Conservation (phyloP, 2,797 vertebrate genomes). For the Gephyroberyx darwinii region DNA sequence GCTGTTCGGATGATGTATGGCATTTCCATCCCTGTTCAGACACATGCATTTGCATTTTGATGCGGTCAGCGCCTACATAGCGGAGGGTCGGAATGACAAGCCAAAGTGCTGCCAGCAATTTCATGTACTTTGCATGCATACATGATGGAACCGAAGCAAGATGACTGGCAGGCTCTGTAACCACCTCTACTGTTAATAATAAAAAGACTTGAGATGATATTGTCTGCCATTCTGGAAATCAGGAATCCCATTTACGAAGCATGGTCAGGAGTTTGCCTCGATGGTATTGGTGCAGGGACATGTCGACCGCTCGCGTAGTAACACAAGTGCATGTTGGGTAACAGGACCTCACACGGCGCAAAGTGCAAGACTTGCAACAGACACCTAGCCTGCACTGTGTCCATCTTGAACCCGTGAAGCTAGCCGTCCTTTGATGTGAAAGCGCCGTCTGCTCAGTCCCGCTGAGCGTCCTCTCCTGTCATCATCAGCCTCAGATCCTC, state of each 20-base stretch:
- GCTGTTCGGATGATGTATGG: neutral
- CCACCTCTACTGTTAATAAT: neutral
- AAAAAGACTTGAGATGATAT: neutral
- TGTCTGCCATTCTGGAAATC: slow-evolving; percentile 1
- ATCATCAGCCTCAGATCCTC: slow-evolving; percentile 51
- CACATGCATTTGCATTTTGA: neutral
- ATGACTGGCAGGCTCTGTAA: slow-evolving; percentile 27
- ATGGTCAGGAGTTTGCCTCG: too few species aligned
- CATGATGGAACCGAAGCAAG: neutral
- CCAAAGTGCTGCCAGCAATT: neutral
- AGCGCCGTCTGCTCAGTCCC: slow-evolving; percentile 11
- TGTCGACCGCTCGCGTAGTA: too few species aligned
- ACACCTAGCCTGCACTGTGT: neutral
- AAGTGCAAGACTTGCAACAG: neutral
- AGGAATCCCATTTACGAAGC: neutral
- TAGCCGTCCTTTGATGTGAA: slow-evolving; percentile 21
- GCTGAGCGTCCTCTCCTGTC: slow-evolving; percentile 34
- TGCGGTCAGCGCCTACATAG: neutral
- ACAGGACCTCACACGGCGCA: neutral
- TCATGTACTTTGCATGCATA: slow-evolving; percentile 16
- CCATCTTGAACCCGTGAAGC: neutral
- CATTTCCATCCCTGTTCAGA: neutral
- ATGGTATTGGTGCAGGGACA: too few species aligned
- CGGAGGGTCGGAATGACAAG: neutral
- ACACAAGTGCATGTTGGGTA: too few species aligned